phyloP scores from a whole-genome alignment of 2,797 vertebrate genomes.

The Poeciliopsis gracilis region DNA sequence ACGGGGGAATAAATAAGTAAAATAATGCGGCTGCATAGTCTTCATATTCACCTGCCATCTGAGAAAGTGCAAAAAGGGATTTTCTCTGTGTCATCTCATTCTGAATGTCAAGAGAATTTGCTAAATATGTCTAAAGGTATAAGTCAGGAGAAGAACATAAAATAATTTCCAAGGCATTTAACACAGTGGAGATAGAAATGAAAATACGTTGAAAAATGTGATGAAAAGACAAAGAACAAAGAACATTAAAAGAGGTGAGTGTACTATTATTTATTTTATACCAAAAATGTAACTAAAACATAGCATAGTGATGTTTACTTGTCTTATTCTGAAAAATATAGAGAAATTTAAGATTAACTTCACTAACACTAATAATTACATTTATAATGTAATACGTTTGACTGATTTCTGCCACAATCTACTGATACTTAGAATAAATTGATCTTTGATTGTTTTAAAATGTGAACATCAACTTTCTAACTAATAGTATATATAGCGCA shows the following conservation, averaged over 20 bases:
- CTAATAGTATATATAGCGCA: too few species aligned
- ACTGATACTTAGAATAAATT: too few species aligned
- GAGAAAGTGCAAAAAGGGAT: neutral
- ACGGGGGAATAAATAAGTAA: neutral
- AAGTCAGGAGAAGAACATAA: neutral
- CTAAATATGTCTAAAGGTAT: neutral
- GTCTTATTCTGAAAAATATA: too few species aligned
- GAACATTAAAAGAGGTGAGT: neutral
- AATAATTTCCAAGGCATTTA: neutral
- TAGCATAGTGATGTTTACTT: too few species aligned
- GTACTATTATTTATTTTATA: too few species aligned
- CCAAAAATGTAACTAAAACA: too few species aligned
- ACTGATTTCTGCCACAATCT: too few species aligned
- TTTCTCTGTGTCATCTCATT: neutral
- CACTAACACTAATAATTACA: too few species aligned
- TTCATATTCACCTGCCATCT: neutral
- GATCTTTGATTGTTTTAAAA: too few species aligned
- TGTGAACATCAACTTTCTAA: too few species aligned
- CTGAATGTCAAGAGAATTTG: neutral
- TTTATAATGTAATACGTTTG: too few species aligned
- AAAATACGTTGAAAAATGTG: neutral
- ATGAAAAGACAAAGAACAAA: neutral
- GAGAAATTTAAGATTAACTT: too few species aligned
- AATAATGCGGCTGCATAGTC: neutral
- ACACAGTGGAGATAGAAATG: neutral